Base-by-base conservation (phyloP, 1,140 invertebrate genomes). In the Drosophila grimshawi region DNA sequence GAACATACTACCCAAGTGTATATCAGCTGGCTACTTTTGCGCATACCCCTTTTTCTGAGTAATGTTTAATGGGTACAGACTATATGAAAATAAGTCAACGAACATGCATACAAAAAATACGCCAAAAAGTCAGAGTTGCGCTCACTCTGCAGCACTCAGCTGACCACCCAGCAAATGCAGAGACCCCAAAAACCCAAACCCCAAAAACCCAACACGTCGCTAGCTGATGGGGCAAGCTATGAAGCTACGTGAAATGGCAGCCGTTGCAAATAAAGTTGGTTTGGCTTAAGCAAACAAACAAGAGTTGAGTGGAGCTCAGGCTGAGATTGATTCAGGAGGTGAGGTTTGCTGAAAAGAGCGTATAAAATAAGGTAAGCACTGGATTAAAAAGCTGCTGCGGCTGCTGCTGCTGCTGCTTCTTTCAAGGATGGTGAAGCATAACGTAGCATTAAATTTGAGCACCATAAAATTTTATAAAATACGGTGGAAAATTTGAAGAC, bases 211-310 rank as follows among this genome's bases (percentile, higher is more conserved):
- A 51, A 51, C 55, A 30, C 48, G 29, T 29, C 32, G 59, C 48
- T 8, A 30, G 55, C 43, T 37, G 55, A 73, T 73, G 71, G 71
- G 60, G 63, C 62, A 55, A 45, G 55, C 45, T 4, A 41, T 30
- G 6, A 11, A 2, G 27, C 72, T 76, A 80, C 82, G 83, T 86
- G 82, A 68, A 57, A 53, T 69, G 79, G 75, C 76, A 86, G 59
- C 35, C 65, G 68, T 69, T 72, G 82, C 69, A 82, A 79, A 76
- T 88, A 70, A 79, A 86, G 81, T 71, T 80, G 61, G 55, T 66
- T 45, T 43, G 39, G 27, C 48, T 11, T 79, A 61, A 70, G 83
- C 71, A 86, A 88, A 62, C 75, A 86, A 88, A 62, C 74, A 81
- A 61, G 56, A 29, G 53, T 51, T 29, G 27, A 51, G 35, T 49